These are phyloP conservation scores for Salvelinus sp. DNA, from an alignment of 2,113 vertebrate species.

Conservation along the genomic window DNA sequence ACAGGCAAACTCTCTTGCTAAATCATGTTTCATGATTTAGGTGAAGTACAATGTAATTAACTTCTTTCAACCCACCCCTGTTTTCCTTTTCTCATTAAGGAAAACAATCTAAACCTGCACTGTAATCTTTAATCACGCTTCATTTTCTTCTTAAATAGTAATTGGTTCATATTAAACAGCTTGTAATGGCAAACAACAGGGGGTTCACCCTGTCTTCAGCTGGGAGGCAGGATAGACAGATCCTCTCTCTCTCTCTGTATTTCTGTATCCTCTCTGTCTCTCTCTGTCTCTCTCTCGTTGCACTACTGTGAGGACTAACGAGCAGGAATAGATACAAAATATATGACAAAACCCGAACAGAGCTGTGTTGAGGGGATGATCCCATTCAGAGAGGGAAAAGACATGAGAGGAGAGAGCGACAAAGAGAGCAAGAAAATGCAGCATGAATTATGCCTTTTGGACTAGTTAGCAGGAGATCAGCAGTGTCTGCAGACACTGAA, in stretches of 20 bases:
- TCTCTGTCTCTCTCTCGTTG: not conserved
- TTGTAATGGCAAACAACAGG: constrained; percentile 42
- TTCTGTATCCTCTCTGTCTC: not conserved
- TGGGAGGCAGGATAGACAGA: constrained; percentile 21
- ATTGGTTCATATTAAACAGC: constrained; percentile 51
- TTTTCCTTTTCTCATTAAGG: constrained; percentile 15
- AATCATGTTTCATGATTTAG: not conserved
- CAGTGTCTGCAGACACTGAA: not conserved
- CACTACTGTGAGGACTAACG: not conserved
- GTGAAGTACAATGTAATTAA: constrained; percentile 8
- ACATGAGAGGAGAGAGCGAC: constrained; percentile 18
- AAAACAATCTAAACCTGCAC: constrained; percentile 15
- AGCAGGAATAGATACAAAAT: no score
- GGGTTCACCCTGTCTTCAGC: constrained; percentile 22
- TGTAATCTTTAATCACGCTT: constrained; percentile 29
- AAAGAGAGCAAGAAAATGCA: not conserved
- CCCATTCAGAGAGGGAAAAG: no score
- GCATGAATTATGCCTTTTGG: no score
- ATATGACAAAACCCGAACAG: no score
- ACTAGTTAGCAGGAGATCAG: not conserved
- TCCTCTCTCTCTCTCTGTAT: no score
- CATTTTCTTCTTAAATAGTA: constrained; percentile 56
- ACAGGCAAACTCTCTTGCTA: no score
- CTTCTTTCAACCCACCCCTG: not conserved
- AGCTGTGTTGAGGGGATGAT: no score